These are phyloP conservation scores for Diadema setosum DNA, from an alignment of 35 echinoderm and acorn worm genomes.

Conservation along the genomic window DNA sequence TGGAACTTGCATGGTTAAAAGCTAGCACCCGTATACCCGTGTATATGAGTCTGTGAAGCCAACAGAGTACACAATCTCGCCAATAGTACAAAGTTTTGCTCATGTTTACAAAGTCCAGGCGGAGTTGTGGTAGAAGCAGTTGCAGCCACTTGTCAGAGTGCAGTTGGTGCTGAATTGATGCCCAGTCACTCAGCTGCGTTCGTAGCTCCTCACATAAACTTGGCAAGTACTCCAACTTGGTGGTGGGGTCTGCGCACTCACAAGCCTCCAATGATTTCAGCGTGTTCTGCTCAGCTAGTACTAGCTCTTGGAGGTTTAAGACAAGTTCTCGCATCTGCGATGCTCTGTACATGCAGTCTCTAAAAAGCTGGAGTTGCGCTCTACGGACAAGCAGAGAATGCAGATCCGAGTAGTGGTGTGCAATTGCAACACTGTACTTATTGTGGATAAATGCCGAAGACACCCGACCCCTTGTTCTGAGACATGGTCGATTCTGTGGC, in stretches of 20 bases:
- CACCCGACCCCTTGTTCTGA: conserved; percentile 56
- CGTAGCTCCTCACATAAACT: conserved; percentile 69
- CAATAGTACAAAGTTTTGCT: conserved; percentile 52
- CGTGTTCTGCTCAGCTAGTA: conserved; percentile 71
- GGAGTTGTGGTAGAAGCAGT: conserved; percentile 44
- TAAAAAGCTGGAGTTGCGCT: conserved; percentile 44
- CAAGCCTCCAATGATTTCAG: conserved; percentile 36
- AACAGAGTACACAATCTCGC: conserved; percentile 66
- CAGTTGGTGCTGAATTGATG: conserved; percentile 74
- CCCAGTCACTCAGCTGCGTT: conserved; percentile 69
- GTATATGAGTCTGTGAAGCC: conserved; percentile 62
- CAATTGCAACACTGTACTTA: conserved; percentile 83
- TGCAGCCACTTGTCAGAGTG: conserved; percentile 74
- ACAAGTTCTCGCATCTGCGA: conserved; percentile 71
- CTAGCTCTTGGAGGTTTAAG: conserved; percentile 39
- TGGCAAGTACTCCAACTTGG: conserved; percentile 75
- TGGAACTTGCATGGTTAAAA: conserved; percentile 58
- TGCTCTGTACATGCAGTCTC: conserved; percentile 64
- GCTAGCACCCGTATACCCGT: conserved; percentile 72
- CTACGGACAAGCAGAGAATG: conserved; percentile 38
- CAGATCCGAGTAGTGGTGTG: conserved; percentile 54
- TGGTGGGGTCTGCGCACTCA: conserved; percentile 38
- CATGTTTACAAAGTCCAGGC: conserved; percentile 35
- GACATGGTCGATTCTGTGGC: conserved; percentile 53
- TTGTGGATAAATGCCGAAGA: conserved; percentile 90